phyloP scores from a whole-genome alignment of 1,140 invertebrate genomes.

The Anthonomus grandis region DNA sequence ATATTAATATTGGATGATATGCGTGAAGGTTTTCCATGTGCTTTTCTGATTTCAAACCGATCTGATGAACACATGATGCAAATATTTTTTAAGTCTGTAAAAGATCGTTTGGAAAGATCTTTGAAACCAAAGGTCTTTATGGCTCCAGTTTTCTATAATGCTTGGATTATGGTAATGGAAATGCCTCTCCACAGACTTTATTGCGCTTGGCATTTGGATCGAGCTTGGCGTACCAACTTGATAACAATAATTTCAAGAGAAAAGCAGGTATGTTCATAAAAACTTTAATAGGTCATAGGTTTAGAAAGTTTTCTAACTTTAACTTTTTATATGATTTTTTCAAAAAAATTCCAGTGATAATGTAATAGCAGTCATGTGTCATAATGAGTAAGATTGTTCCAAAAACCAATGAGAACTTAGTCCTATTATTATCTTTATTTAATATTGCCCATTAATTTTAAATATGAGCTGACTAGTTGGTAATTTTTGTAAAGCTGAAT shows the following conservation, averaged over 20 bases:
- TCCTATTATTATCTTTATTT: too few species aligned
- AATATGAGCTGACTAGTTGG: too few species aligned
- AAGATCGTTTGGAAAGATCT: background rate
- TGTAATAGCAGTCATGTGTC: too few species aligned
- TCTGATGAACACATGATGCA: background rate
- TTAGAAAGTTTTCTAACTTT: too few species aligned
- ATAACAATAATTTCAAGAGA: constrained; percentile 7
- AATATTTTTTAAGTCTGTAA: constrained; percentile 7
- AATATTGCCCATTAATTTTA: too few species aligned
- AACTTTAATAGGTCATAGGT: too few species aligned
- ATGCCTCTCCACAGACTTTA: constrained; percentile 7
- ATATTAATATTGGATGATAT: constrained; percentile 18
- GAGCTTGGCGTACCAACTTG: constrained; percentile 11
- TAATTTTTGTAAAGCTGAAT: too few species aligned
- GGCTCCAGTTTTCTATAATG: constrained; percentile 12
- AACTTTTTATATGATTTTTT: too few species aligned
- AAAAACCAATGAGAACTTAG: too few species aligned
- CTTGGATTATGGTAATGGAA: constrained; percentile 15
- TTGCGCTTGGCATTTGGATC: constrained; percentile 11
- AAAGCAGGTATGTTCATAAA: constrained; percentile 15
- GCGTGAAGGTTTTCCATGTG: constrained; percentile 10
- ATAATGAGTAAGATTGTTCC: too few species aligned
- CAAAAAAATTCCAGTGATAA: too few species aligned
- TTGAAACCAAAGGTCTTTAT: constrained; percentile 13
- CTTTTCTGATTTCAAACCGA: constrained; percentile 18